These are phyloP conservation scores for Neria commutata DNA, from an alignment of 2,888 invertebrate genomes.

Conservation along the genomic window DNA sequence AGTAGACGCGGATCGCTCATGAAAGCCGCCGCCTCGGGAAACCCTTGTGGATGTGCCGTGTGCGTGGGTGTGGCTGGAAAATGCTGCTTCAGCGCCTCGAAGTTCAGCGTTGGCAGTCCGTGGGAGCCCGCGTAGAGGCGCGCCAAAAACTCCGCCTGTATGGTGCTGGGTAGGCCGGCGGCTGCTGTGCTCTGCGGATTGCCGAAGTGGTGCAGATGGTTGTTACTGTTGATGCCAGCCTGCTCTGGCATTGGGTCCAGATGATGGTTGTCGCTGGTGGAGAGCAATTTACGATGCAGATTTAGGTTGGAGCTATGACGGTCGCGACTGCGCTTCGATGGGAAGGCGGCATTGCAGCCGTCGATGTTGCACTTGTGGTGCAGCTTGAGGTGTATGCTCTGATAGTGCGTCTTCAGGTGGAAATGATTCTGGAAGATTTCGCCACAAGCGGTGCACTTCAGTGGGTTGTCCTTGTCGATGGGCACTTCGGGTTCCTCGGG, in stretches of 20 bases:
- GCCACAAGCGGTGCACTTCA: conserved; percentile 89
- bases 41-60: conserved; percentile 13
- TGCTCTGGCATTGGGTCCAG: conserved; percentile 46
- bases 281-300: conserved; percentile 86
- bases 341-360: conserved; percentile 93
- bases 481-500: conserved; percentile 77
- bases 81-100: conserved; percentile 69
- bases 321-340: conserved; percentile 90
- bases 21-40: conserved; percentile 38
- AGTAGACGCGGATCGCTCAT: conserved; percentile 51
- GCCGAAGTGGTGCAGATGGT: conserved; percentile 27
- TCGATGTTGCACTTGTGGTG: conserved; percentile 96
- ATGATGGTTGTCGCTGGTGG: conserved; percentile 65
- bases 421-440: conserved; percentile 93
- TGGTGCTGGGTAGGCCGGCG: conserved; percentile 63
- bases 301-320: conserved; percentile 90
- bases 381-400: conserved; percentile 92
- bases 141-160: conserved; percentile 81
- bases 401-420: conserved; percentile 92
- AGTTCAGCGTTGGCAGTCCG: conserved; percentile 67
- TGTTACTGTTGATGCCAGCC: conserved; percentile 42
- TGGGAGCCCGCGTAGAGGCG: conserved; percentile 77
- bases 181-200: conserved; percentile 19
- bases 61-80: conserved; percentile 38
- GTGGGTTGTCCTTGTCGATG: conserved; percentile 88